These are phyloP conservation scores for Romanogobio albipinnatus DNA, from an alignment of 2,113 vertebrate genomes.

Conservation along the genomic window DNA sequence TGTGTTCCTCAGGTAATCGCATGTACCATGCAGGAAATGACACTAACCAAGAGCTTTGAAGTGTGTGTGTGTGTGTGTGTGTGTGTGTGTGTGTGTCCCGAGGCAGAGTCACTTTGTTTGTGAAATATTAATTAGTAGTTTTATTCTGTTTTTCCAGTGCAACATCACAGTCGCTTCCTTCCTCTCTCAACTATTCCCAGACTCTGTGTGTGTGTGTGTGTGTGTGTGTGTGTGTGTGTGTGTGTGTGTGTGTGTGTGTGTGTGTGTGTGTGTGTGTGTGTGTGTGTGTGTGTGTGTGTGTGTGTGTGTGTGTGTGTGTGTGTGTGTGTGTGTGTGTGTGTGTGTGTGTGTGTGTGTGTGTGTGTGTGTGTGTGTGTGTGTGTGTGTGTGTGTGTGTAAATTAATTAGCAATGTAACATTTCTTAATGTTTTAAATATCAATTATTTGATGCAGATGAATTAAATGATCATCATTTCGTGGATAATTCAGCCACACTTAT, in stretches of 20 bases:
- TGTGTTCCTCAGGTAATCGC: background rate
- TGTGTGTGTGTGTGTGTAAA: background rate
- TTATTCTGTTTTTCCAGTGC: slow-evolving; percentile 26
- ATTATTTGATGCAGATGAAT: background rate
- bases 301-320: no score
- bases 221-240: background rate
- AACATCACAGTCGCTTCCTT: slow-evolving; percentile 1
- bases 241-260: no score
- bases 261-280: no score
- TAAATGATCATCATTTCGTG: background rate
- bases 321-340: no score
- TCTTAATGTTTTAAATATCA: background rate
- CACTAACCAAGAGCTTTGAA: background rate
- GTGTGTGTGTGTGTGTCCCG: slow-evolving; percentile 6
- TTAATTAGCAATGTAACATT: slow-evolving; percentile 5
- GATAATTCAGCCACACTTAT: background rate
- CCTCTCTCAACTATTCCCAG: slow-evolving; percentile 6
- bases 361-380: no score
- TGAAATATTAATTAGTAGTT: slow-evolving; percentile 41
- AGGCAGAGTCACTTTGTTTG: background rate
- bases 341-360: background rate
- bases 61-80: background rate
- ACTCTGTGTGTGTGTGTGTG: slow-evolving; percentile 50
- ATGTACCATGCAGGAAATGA: background rate
- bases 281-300: no score